Percentiles rank a stretch among this genome's conserved stretches.
phyloP scores from a whole-genome alignment of 2,888 invertebrate species.

The Volucella inanis region DNA sequence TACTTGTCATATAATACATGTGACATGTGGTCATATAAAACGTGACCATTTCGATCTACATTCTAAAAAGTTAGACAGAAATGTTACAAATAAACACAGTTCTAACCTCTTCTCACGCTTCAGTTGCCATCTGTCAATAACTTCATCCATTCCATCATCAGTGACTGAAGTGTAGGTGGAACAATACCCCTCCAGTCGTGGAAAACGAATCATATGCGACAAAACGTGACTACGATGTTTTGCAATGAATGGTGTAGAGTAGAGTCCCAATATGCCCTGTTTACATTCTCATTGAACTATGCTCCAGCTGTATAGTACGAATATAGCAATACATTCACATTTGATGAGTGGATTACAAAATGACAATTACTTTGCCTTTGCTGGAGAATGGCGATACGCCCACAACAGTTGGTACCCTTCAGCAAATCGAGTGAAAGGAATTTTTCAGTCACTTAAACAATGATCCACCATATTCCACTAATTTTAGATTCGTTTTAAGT shows the following conservation, averaged over 20 bases:
- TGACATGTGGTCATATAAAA: no score
- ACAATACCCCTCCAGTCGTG: not conserved
- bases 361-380: conserved; percentile 65
- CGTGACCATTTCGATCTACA: no score
- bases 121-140: conserved; percentile 14
- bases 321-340: conserved; percentile 64
- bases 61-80: no score
- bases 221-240: conserved; percentile 63
- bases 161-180: conserved; percentile 14
- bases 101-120: no score
- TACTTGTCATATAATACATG: no score
- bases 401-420: conserved; percentile 49
- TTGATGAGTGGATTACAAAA: conserved; percentile 73
- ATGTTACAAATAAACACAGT: no score
- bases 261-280: conserved; percentile 41
- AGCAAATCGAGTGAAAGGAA: conserved; percentile 57
- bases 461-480: conserved; percentile 42
- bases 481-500: conserved; percentile 18
- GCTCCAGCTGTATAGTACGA: conserved; percentile 10
- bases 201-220: conserved; percentile 45
- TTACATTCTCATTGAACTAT: conserved; percentile 53
- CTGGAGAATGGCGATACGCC: conserved; percentile 60
- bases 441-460: conserved; percentile 48
- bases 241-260: conserved; percentile 37
- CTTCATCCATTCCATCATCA: conserved; percentile 18